These are phyloP conservation scores for Gasteruption jaculator DNA, from an alignment of 2,888 invertebrate genomes.

Conservation along the genomic window DNA sequence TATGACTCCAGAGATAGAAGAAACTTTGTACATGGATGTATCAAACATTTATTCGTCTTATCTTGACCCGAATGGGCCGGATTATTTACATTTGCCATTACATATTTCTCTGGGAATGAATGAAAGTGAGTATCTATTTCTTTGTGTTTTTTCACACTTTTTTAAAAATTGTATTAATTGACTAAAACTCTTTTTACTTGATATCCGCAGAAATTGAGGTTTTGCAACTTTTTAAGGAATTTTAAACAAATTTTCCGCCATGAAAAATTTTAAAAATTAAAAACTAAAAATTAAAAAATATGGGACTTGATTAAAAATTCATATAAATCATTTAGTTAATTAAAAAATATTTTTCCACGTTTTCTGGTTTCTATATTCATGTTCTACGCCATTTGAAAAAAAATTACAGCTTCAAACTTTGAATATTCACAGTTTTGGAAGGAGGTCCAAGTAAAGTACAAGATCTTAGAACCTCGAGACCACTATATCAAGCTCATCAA, in stretches of 20 bases:
- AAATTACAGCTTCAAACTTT: too few species aligned
- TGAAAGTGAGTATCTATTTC: constrained; percentile 30
- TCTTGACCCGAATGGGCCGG: constrained; percentile 59
- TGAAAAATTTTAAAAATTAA: too few species aligned
- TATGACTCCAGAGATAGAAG: constrained; percentile 60
- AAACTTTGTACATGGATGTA: constrained; percentile 63
- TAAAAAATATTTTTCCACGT: constrained; percentile 10
- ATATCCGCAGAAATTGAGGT: too few species aligned
- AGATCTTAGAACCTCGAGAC: constrained; percentile 70
- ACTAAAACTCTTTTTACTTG: too few species aligned
- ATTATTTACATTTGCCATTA: constrained; percentile 49
- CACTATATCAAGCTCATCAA: constrained; percentile 76
- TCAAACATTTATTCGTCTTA: constrained; percentile 67
- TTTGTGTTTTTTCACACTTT: too few species aligned
- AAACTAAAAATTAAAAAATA: too few species aligned
- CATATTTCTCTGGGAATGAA: constrained; percentile 43
- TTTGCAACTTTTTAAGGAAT: too few species aligned
- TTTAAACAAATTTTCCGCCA: too few species aligned
- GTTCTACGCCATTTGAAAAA: too few species aligned
- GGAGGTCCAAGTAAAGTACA: constrained; percentile 62
- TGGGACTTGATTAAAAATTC: too few species aligned
- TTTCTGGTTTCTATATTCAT: constrained; percentile 2
- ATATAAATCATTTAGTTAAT: neutral
- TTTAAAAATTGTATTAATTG: too few species aligned
- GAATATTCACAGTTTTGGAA: constrained; percentile 61